phyloP scores from a whole-genome alignment of 2,888 invertebrate genomes.

The Amphiduros pacificus region DNA sequence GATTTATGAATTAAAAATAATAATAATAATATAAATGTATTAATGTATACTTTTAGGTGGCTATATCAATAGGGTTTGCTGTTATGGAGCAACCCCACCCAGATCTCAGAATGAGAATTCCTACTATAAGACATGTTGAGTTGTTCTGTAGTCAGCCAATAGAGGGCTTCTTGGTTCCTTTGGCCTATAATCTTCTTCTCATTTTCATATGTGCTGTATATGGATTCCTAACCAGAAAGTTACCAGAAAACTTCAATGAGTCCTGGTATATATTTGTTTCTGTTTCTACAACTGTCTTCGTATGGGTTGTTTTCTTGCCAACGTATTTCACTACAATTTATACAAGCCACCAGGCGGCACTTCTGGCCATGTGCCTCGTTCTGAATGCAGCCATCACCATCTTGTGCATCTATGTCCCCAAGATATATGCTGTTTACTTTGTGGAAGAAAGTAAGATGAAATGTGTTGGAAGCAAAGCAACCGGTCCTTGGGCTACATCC shows the following conservation, averaged over 20 bases:
- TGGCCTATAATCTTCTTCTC: conserved; percentile 28
- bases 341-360: conserved; percentile 16
- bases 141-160: conserved; percentile 36
- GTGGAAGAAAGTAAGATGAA: conserved; percentile 9
- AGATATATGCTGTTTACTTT: conserved; percentile 24
- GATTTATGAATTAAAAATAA: too few relatives aligned
- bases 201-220: conserved; percentile 20
- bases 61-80: too few relatives aligned
- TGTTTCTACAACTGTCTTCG: conserved; percentile 25
- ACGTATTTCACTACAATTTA: conserved; percentile 24
- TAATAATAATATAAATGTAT: too few relatives aligned
- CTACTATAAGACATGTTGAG: conserved; percentile 37
- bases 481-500: too few relatives aligned
- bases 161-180: conserved; percentile 36
- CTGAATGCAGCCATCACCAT: conserved; percentile 25
- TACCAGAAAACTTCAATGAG: conserved; percentile 31
- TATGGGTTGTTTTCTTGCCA: conserved; percentile 27
- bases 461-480: too few relatives aligned
- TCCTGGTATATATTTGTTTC: conserved; percentile 31
- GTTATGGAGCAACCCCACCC: too few relatives aligned
- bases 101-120: conserved; percentile 29
- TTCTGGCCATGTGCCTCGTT: conserved; percentile 20
- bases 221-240: conserved; percentile 25
- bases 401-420: conserved; percentile 22
- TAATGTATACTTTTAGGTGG: too few relatives aligned